phyloP scores from a whole-genome alignment of 1,140 invertebrate genomes.

The Pomacea maculata region DNA sequence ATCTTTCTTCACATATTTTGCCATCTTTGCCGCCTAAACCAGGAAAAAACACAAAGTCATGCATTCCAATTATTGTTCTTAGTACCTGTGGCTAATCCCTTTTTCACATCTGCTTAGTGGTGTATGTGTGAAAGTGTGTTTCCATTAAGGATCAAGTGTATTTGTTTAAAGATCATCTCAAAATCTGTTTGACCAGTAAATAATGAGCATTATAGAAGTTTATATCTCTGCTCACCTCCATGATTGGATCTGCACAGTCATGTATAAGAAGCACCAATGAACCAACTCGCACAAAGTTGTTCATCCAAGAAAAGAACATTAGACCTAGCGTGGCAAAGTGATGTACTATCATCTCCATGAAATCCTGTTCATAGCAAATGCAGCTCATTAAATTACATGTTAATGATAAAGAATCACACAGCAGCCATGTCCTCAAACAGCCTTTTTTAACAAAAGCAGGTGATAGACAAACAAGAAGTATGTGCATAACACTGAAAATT shows the following conservation, averaged over 20 bases:
- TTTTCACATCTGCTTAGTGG: too few relatives aligned
- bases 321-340: slow-evolving; percentile 91
- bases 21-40: slow-evolving; percentile 48
- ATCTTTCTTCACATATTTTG: slow-evolving; percentile 85
- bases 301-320: slow-evolving; percentile 91
- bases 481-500: neutral
- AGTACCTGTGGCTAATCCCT: too few relatives aligned
- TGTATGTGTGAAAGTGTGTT: slow-evolving; percentile 92
- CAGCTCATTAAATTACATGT: neutral
- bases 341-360: slow-evolving; percentile 98
- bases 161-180: slow-evolving; percentile 60
- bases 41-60: slow-evolving; percentile 85
- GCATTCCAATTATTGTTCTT: slow-evolving; percentile 65
- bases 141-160: slow-evolving; percentile 99
- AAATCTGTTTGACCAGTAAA: neutral
- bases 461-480: neutral
- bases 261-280: slow-evolving; percentile 91
- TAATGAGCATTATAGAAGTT: neutral
- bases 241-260: slow-evolving; percentile 93
- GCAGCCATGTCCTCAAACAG: neutral
- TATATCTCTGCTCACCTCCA: slow-evolving; percentile 76
- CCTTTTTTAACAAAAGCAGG: neutral
- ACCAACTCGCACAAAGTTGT: slow-evolving; percentile 92
- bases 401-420: neutral
- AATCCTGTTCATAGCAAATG: slow-evolving; percentile 77